These are phyloP conservation scores for Porites rus DNA, from an alignment of 92 coral and sea anemone species.

Conservation along the genomic window DNA sequence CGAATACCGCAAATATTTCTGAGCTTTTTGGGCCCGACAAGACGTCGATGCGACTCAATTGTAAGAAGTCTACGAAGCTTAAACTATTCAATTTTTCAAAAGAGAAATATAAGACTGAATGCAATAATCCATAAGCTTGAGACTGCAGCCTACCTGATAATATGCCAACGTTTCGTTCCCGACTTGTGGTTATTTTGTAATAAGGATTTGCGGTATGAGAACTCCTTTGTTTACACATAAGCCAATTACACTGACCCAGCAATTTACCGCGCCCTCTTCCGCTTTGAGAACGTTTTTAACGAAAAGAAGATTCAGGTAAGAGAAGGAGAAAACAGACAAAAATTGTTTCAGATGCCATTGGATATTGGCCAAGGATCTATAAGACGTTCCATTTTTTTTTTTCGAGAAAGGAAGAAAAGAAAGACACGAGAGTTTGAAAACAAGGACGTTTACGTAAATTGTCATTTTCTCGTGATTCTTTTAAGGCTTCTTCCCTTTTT, in stretches of 20 bases:
- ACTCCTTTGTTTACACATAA: constrained; percentile 14
- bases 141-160: neutral
- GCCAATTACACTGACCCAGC: constrained; percentile 4
- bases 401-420: too few species aligned
- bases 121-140: neutral
- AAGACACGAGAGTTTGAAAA: too few species aligned
- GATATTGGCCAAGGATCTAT: too few species aligned
- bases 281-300: neutral
- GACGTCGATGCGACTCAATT: neutral
- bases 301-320: neutral
- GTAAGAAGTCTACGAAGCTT: neutral
- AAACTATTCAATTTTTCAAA: too few species aligned
- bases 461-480: too few species aligned
- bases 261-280: constrained; percentile 7
- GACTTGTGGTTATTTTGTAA: neutral
- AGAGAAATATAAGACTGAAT: neutral
- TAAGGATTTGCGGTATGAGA: constrained; percentile 1
- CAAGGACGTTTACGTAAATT: too few species aligned
- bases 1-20: neutral
- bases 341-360: neutral
- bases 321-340: neutral
- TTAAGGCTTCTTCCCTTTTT: too few species aligned
- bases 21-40: too few species aligned
- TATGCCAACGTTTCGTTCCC: neutral
- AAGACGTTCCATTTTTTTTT: too few species aligned